Evolutionary conservation across 2,797 vertebrate genomes (phyloP).

Genomic region (Phataginus tricuspis): DNA sequence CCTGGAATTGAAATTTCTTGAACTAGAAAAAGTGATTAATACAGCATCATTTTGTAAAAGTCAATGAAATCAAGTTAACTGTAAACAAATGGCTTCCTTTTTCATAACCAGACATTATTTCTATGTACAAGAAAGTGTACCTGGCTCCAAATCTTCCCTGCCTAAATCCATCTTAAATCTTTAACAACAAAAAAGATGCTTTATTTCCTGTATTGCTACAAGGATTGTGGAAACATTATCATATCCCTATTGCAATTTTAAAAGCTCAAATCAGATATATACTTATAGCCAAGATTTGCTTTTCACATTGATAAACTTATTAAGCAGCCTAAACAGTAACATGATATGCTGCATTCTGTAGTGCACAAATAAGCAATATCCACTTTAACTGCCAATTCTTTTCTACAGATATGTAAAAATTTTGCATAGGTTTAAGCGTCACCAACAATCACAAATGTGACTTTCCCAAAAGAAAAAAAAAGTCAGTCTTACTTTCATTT

Average conservation of each 20-base stretch:
- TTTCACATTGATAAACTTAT: conserved; percentile 52
- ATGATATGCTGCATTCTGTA: conserved; percentile 26
- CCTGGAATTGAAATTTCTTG: conserved; percentile 63
- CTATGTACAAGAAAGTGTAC: conserved; percentile 47
- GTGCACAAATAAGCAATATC: conserved; percentile 58
- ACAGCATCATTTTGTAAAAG: conserved; percentile 60
- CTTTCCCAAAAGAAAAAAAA: conserved; percentile 9
- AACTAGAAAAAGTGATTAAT: conserved; percentile 69
- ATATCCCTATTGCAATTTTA: background rate
- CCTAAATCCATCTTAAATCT: background rate
- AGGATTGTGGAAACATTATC: background rate
- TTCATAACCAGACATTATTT: conserved; percentile 46
- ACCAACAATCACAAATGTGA: conserved; percentile 74
- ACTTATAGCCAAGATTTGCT: conserved; percentile 5
- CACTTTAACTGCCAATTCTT: conserved; percentile 68
- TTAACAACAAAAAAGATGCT: background rate
- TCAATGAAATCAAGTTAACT: conserved; percentile 67
- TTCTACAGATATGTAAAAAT: conserved; percentile 75
- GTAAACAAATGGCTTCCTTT: conserved; percentile 70
- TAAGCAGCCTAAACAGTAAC: conserved; percentile 50
- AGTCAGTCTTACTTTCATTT: conserved; percentile 63
- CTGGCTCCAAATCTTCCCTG: conserved; percentile 23
- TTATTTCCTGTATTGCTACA: conserved; percentile 20
- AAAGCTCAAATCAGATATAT: conserved; percentile 51
- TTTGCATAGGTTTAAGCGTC: conserved; percentile 85